Evolutionary conservation across 2,113 vertebrate genomes (phyloP), one percentile per base, ranked within the genome.

Genomic region (Nycticryphes semicollaris): DNA sequence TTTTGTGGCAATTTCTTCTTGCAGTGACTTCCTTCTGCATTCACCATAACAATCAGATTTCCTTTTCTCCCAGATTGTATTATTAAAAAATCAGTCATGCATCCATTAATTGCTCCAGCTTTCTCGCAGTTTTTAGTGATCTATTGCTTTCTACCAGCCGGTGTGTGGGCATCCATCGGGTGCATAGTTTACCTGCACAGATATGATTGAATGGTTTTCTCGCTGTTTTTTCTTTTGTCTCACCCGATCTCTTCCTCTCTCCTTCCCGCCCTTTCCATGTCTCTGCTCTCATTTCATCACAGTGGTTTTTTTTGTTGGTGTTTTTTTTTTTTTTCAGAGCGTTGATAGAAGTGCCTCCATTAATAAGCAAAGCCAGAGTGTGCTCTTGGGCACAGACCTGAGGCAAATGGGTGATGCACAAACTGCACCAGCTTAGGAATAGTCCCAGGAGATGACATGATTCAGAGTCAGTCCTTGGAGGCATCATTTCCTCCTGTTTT

Each of bases 401-500:
- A 86, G 95, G 75, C 74, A 89, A 66, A 47, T 31, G 89, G 74
- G 57, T 96, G 93, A 93, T 94, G 89, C 94, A 91, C 35, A 41
- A 93, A 85, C 74, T 91, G 85, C 78, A 90, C 67, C 94, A 93
- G 78, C 87, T 67, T 62, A 85, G 84, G 82, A 96, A 59, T 43
- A 87, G 91, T 94, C 94, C 89, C 81, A 89, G 95, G 92, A 96
- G 94, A 96, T 6, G 18, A 66, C 2, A 8, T 96, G 96, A 95
- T 69, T 95, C 92, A 96, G 86, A 97, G 80, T 62, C 89, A 91
- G 1, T 56, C 92, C 94, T 87, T 7, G 54, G 69, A 94, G 95
- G 89, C 81, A 94, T 94, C 28, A 43, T 92, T 96, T 94, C 87
- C 41, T 95, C 81, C 88, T 92, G 60, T 35, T 92, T 96, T 94